These are phyloP conservation scores for Vollenhovia emeryi DNA, from an alignment of 1,140 invertebrate species.

Conservation along the genomic window DNA sequence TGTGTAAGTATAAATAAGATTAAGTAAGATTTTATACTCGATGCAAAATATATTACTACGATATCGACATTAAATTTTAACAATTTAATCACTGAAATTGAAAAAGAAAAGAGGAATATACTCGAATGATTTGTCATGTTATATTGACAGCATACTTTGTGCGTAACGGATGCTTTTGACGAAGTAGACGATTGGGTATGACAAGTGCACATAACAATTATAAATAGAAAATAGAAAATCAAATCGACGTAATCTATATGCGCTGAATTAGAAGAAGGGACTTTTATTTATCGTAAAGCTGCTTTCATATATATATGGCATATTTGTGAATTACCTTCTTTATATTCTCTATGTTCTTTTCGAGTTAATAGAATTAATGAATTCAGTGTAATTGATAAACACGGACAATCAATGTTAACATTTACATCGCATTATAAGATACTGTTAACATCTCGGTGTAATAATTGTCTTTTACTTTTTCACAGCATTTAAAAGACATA, in stretches of 20 bases:
- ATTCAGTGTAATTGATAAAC: slow-evolving; percentile 47
- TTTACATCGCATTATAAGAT: slow-evolving; percentile 41
- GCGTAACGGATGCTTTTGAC: slow-evolving; percentile 40
- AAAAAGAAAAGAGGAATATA: slow-evolving; percentile 45
- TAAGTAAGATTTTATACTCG: slow-evolving; percentile 74
- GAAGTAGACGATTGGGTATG: slow-evolving; percentile 32
- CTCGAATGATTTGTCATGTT: slow-evolving; percentile 42
- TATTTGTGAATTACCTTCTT: slow-evolving; percentile 40
- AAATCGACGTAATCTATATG: slow-evolving; percentile 49
- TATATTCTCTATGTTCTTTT: slow-evolving; percentile 34
- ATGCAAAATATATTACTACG: slow-evolving; percentile 59
- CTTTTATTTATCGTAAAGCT: slow-evolving; percentile 41
- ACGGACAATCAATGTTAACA: slow-evolving; percentile 63
- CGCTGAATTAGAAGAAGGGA: neutral
- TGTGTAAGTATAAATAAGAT: slow-evolving; percentile 68
- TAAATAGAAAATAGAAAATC: slow-evolving; percentile 51
- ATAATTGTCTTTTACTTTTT: slow-evolving; percentile 40
- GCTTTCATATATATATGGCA: slow-evolving; percentile 53
- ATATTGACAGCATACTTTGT: slow-evolving; percentile 47
- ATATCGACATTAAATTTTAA: slow-evolving; percentile 53
- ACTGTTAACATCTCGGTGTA: slow-evolving; percentile 35
- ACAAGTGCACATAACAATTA: slow-evolving; percentile 37
- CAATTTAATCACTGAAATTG: slow-evolving; percentile 41
- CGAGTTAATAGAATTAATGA: slow-evolving; percentile 45
- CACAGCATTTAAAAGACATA: slow-evolving; percentile 42